A percentile compares a stretch with the other conserved stretches of the same genome.
Evolutionary conservation across 1,140 invertebrate species (phyloP).

Genomic region (Campoletis sonorensis): DNA sequence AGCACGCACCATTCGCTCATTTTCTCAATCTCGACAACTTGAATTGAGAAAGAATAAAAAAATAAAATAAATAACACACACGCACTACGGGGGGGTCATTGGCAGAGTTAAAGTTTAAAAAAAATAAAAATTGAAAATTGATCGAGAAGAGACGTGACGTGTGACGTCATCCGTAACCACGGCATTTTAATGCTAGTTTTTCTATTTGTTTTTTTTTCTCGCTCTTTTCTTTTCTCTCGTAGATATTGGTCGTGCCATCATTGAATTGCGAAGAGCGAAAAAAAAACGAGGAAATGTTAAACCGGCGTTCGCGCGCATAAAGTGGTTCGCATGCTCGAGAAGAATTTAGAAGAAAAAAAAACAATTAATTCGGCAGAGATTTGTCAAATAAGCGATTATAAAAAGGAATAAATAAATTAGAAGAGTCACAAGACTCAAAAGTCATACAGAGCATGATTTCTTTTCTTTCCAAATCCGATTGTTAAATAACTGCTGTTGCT

Average conservation of each 20-base stretch:
- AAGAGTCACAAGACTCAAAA: background rate
- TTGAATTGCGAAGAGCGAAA: background rate
- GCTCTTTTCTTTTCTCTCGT: background rate
- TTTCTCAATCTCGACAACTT: slow-evolving; percentile 27
- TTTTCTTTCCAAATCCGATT: background rate
- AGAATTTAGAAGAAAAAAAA: background rate
- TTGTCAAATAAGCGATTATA: background rate
- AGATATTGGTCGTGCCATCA: background rate
- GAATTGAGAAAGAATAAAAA: slow-evolving; percentile 23
- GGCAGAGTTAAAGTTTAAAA: no score
- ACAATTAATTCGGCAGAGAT: background rate
- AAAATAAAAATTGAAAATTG: no score
- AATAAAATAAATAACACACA: slow-evolving; percentile 17
- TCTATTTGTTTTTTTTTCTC: background rate
- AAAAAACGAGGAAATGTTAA: background rate
- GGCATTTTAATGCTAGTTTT: slow-evolving; percentile 24
- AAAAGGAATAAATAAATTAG: background rate
- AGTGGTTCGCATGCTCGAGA: background rate
- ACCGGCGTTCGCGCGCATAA: background rate
- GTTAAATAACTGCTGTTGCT: background rate
- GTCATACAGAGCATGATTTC: background rate
- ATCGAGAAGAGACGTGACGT: slow-evolving; percentile 32
- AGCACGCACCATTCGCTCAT: background rate
- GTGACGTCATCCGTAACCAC: slow-evolving; percentile 2
- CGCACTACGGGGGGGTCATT: slow-evolving; percentile 6